Evolutionary conservation across 2,113 vertebrate genomes (phyloP).

Genomic region (Motacilla tschutschensis): DNA sequence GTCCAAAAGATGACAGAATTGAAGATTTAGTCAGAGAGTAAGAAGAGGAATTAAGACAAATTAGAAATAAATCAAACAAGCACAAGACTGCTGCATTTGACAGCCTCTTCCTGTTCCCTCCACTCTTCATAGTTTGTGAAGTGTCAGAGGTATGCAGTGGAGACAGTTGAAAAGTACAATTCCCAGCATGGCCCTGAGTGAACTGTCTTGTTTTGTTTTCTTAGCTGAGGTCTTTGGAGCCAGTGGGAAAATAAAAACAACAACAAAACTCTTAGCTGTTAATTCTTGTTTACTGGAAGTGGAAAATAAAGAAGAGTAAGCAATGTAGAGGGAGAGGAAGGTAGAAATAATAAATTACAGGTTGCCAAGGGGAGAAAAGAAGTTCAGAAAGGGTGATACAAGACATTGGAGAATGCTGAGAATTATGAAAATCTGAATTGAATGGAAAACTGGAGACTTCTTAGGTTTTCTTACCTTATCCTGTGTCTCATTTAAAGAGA

Average conservation of each 20-base stretch:
- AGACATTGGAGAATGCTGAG: neutral
- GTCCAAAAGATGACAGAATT: neutral
- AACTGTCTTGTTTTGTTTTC: slow-evolving; percentile 39
- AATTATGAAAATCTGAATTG: neutral
- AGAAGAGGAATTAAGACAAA: neutral
- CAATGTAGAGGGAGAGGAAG: neutral
- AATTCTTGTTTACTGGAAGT: slow-evolving; percentile 16
- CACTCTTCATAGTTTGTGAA: neutral
- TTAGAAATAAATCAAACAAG: neutral
- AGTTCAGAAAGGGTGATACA: neutral
- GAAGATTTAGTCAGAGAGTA: neutral
- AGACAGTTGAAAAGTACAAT: slow-evolving; percentile 46
- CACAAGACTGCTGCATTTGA: neutral
- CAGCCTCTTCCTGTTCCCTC: slow-evolving; percentile 13
- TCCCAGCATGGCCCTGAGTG: slow-evolving; percentile 13
- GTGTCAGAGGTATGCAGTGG: slow-evolving; percentile 1
- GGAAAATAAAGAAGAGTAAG: neutral
- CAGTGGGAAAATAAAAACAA: slow-evolving; percentile 36
- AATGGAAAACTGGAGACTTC: neutral
- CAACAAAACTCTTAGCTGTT: neutral
- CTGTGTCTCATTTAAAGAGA: neutral
- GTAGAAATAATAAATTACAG: neutral
- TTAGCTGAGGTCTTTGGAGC: slow-evolving; percentile 28
- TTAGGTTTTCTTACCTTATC: neutral
- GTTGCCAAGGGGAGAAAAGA: neutral